Evolutionary conservation across 2,113 vertebrate species (phyloP), one percentile per base, ranked within the genome.

Genomic region (Ramphastos sulfuratus): DNA sequence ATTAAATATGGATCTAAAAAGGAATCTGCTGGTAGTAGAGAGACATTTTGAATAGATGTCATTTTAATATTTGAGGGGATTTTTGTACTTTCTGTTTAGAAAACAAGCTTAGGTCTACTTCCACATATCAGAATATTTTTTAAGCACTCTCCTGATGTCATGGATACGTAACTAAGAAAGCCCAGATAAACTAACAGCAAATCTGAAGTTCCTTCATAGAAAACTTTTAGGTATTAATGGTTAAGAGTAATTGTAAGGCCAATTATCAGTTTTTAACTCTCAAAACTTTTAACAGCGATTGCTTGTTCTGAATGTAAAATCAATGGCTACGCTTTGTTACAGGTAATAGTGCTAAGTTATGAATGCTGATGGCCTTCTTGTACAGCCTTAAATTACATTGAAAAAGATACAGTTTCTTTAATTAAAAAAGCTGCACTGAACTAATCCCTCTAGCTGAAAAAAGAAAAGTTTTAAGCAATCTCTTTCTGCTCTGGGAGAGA

Each of bases 401-500:
- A 95, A 98, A 98, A 98, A 98, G 97, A 98, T 98, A 98, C 97
- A 98, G 97, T 98, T 99, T 98, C 98, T 99, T 99, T 99, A 98
- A 99, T 99, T 99, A 98, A 98, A 98, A 99, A 99, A 98, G 98
- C 98, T 97, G 96, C 97, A 98, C 98, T 97, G 97, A 97, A 97
- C 97, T 99, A 98, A 99, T 99, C 98, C 98, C 97, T 98, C 97
- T 96, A 98, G 98, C 97, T 96, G 97, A 93, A 98, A 97, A 98
- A 98, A 98, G 97, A 97, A 98, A 98, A 98, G 98, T 98, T 98
- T 97, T 97, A 98, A 98, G 98, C 98, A 98, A 98, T 98, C 97
- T 98, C 97, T 98, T 98, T 97, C 97, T 98, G 98, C 98, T 98
- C 97, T 94, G 96, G 98, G 98, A 98, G 98, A 98, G 98, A 98